Evolutionary conservation across 2,888 invertebrate genomes (phyloP).

Genomic region (Plebejus melissa): DNA sequence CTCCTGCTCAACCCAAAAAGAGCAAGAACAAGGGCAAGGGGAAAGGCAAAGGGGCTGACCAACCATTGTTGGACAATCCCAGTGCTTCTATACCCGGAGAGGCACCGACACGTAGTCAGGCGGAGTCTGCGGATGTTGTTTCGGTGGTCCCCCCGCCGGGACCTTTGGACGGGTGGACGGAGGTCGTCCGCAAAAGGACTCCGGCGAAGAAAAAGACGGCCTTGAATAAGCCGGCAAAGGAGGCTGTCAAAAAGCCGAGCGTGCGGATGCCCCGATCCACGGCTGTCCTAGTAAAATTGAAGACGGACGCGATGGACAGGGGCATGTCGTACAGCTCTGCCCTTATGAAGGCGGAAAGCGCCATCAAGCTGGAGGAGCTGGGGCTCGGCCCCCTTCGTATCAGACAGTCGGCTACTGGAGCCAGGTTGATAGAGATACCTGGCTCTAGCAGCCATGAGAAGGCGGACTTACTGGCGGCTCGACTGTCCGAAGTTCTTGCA

Average conservation of each 20-base stretch:
- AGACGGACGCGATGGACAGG: slow-evolving; percentile 13
- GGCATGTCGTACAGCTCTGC: neutral
- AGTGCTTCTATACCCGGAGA: too few species aligned
- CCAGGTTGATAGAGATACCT: neutral
- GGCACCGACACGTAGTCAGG: neutral
- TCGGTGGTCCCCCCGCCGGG: too few species aligned
- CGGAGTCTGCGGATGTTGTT: too few species aligned
- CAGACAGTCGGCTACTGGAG: neutral
- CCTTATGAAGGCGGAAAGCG: slow-evolving; percentile 2
- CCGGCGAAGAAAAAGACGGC: neutral
- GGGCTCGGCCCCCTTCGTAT: slow-evolving; percentile 15
- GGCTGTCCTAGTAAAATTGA: slow-evolving; percentile 14
- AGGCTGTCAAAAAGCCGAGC: too few species aligned
- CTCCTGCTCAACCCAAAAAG: too few species aligned
- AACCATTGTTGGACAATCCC: too few species aligned
- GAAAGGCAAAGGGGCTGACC: too few species aligned
- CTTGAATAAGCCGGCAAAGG: too few species aligned
- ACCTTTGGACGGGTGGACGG: too few species aligned
- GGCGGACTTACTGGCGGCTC: neutral
- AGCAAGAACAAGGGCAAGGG: too few species aligned
- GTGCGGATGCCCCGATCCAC: too few species aligned
- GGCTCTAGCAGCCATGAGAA: neutral
- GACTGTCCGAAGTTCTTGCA: neutral
- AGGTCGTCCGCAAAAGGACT: too few species aligned
- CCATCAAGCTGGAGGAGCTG: neutral